phyloP scores from a whole-genome alignment of 1,140 invertebrate species.

The Acromyrmex charruanus region DNA sequence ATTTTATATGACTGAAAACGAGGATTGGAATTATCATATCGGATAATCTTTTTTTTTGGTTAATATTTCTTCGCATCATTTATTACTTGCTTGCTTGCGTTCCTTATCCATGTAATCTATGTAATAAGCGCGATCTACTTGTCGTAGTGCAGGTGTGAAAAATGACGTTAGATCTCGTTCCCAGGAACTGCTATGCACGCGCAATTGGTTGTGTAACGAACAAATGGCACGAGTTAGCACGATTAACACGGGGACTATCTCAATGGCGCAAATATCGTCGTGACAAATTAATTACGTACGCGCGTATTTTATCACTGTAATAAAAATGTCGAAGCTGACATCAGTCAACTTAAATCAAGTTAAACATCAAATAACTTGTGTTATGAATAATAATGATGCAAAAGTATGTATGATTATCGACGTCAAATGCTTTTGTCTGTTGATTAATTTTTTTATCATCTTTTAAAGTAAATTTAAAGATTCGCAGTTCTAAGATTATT shows the following conservation, averaged over 20 bases:
- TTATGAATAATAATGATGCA: conserved; percentile 12
- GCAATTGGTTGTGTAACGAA: conserved; percentile 53
- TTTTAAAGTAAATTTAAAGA: background rate
- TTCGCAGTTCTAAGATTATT: background rate
- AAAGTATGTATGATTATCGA: background rate
- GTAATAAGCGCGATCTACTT: conserved; percentile 24
- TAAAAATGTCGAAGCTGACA: background rate
- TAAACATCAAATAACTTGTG: background rate
- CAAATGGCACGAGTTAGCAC: conserved; percentile 32
- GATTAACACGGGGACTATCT: conserved; percentile 46
- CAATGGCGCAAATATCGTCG: conserved; percentile 15
- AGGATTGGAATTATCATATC: background rate
- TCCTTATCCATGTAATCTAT: background rate
- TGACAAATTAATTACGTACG: conserved; percentile 59
- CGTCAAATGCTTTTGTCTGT: background rate
- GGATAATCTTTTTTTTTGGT: background rate
- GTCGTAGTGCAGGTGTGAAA: conserved; percentile 41
- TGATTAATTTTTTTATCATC: background rate
- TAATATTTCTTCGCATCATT: background rate
- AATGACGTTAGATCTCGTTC: conserved; percentile 48
- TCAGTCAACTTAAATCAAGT: conserved; percentile 12
- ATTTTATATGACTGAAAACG: conserved; percentile 28
- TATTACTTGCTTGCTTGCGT: background rate
- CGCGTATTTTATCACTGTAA: conserved; percentile 18
- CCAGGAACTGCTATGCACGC: background rate